Evolutionary conservation across 23 tunicate species (phyloP), one percentile per base, ranked within the genome.

Genomic region (Clavelina lepadiformis): DNA sequence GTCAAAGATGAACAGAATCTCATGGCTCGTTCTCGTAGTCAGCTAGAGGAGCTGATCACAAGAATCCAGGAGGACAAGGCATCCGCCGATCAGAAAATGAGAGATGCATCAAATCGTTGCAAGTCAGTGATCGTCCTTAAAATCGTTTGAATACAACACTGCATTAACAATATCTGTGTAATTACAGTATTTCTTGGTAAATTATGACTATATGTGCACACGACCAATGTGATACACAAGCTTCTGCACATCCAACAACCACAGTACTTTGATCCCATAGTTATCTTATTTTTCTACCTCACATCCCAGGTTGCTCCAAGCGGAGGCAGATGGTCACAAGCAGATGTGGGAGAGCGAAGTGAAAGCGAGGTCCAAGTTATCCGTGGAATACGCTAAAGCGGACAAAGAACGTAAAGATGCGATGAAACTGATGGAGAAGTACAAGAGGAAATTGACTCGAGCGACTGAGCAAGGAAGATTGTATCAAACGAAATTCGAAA

Each of bases 271-370:
- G n/a, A n/a, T n/a, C n/a, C n/a, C n/a, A n/a, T n/a, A n/a, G n/a
- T n/a, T n/a, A n/a, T n/a, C n/a, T n/a, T n/a, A n/a, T n/a, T n/a
- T n/a, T n/a, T n/a, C n/a, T n/a, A n/a, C n/a, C n/a, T n/a, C n/a
- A n/a, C n/a, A n/a, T n/a, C 21, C 31, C 78, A 89, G 97, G 44
- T 69, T 81, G 0, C 45, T 89, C 7, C 53, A 81, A 63, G 28
- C 73, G 21, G 97, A 89, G 46, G 83, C 80, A 4, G 77, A 70
- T 30, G 83, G 97, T 4, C 97, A 89, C 58, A 45, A 63, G 0
- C 58, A 71, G 65, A 74, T 72, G 83, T 81, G 97, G 88, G 89
- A 89, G 46, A 57, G 38, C n/a, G 97, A 89, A 38, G 83, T 81
- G 62, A 75, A 81, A 64, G 29, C 74, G 24, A 44, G 83, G 46